phyloP scores from a whole-genome alignment of 2,888 invertebrate genomes.

The Dysmachus trigonus region DNA sequence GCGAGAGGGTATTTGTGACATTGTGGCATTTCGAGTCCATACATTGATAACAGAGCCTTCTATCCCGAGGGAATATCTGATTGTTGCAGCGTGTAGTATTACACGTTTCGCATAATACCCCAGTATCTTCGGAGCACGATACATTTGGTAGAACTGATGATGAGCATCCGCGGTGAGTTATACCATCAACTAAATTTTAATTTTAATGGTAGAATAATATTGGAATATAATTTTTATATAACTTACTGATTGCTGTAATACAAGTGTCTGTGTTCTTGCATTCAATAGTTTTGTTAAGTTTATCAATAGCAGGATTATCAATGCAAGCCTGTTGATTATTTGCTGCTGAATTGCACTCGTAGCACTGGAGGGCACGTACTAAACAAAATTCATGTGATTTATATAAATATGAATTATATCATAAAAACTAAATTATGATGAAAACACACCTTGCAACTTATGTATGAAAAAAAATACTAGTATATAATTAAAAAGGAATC shows the following conservation, averaged over 20 bases:
- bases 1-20: background rate
- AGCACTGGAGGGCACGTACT: conserved; percentile 53
- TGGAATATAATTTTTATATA: background rate
- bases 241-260: background rate
- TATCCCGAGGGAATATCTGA: background rate
- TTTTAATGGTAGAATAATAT: background rate
- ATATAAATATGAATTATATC: background rate
- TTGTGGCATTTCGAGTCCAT: background rate
- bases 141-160: background rate
- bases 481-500: background rate
- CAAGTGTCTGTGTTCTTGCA: background rate
- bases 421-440: background rate
- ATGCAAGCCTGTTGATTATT: conserved; percentile 56
- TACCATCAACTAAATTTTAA: background rate
- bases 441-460: background rate
- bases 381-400: background rate
- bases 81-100: background rate
- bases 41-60: conserved; percentile 13
- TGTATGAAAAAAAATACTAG: background rate
- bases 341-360: conserved; percentile 57
- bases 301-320: conserved; percentile 55
- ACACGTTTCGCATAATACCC: background rate
- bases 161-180: background rate
- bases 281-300: conserved; percentile 11
- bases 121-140: background rate